Base-by-base conservation (phyloP, 2,888 invertebrate genomes). In the Ornithoptera alexandrae region DNA sequence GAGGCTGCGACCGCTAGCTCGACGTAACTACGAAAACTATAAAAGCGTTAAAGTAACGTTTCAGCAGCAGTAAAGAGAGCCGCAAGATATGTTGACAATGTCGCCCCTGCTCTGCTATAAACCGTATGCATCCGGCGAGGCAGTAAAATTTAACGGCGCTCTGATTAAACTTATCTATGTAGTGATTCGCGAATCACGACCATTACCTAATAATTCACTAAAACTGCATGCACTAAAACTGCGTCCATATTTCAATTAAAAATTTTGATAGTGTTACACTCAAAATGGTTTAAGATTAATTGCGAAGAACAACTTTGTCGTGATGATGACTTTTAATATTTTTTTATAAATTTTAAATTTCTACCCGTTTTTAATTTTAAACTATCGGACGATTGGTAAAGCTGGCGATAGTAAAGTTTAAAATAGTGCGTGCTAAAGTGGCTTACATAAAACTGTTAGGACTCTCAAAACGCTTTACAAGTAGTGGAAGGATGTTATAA, bases 21-120 rank as follows among this genome's bases (percentile, higher is more conserved):
- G 88, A 86, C 89, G 89, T 82, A 89, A 89, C 87, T 89, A 86
- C 90, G 85, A 88, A 90, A 91, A 92, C 92, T 92, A 92, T 92
- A 92, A 92, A 92, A 92, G 90, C 85, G 90, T 91, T 92, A 92
- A 92, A 92, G 90, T 88, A 91, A 89, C 91, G 89, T 92, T 92
- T 90, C 91, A 90, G 88, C 88, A 89, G 90, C 90, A 84, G 90
- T 92, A 92, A 92, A 92, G 92, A 90, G 88, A 87, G 88, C 88
- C 88, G 88, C 90, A 85, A 89, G 92, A 91, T 92, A 91, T 92
- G 91, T 92, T 91, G 92, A 92, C 92, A 92, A 92, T 92, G 92
- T 92, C 90, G 88, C 86, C 86, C 84, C 84, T 78, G 81, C 80
- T 39, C 86, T 88, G 84, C 90, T 81, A 89, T 92, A 92, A 92